Percentiles rank a stretch among this genome's conserved stretches.
Conservation (phyloP, 1,140 invertebrate species). For the Drosophila fuyamai region DNA sequence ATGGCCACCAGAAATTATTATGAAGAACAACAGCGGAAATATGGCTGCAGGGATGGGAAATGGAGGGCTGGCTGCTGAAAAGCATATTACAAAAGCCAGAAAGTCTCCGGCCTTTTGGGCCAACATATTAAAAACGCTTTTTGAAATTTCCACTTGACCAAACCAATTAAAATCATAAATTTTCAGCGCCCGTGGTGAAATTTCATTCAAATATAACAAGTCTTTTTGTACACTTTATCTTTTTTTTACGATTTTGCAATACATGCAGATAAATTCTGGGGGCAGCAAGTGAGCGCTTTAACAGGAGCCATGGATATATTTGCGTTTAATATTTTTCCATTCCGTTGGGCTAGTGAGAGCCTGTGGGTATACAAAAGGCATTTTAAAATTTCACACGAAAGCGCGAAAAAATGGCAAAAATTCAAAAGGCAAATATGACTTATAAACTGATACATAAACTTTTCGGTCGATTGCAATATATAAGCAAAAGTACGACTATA, state of each 20-base stretch:
- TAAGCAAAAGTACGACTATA: no score
- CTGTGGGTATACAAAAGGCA: constrained; percentile 12
- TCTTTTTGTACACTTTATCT: constrained; percentile 25
- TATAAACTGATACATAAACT: background rate
- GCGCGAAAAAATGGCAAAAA: constrained; percentile 42
- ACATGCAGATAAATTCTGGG: constrained; percentile 45
- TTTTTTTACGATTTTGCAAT: constrained; percentile 36
- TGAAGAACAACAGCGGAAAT: constrained; percentile 40
- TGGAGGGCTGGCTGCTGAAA: constrained; percentile 25
- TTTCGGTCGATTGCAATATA: no score
- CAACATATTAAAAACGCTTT: constrained; percentile 64
- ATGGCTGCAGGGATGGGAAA: constrained; percentile 2
- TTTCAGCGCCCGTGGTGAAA: constrained; percentile 62
- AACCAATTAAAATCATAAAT: constrained; percentile 83
- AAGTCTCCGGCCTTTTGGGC: constrained; percentile 38
- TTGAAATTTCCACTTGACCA: constrained; percentile 77
- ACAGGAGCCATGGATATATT: constrained; percentile 33
- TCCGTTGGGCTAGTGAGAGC: constrained; percentile 27
- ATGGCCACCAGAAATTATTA: constrained; percentile 57
- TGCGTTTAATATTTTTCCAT: constrained; percentile 56
- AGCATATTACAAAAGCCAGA: constrained; percentile 58
- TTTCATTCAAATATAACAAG: constrained; percentile 69
- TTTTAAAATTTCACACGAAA: constrained; percentile 55
- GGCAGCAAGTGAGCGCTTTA: constrained; percentile 4
- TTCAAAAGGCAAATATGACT: constrained; percentile 27